Evolutionary conservation across 2,797 vertebrate species (phyloP), one percentile per base, ranked within the genome.

Genomic region (Vireo griseus): DNA sequence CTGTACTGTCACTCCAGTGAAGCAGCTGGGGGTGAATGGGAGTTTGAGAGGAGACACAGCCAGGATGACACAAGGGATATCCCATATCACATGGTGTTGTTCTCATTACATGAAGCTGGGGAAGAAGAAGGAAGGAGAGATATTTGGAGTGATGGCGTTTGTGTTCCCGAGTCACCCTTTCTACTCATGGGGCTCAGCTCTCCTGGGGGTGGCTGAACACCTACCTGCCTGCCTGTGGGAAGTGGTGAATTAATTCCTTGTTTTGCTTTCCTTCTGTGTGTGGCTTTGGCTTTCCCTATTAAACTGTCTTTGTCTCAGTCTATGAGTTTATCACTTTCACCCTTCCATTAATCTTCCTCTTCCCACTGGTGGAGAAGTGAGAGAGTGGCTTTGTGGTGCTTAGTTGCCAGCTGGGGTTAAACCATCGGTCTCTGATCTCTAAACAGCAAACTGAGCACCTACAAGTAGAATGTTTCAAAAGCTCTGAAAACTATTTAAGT

Each of bases 1-100:
- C 47, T 0, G 0, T 3, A 5, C 9, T 31, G 35, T 13, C 44
- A 42, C 1, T 0, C 24, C 39, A 29, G 24, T 0, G 0, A 68
- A 22, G 0, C 0, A 10, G 15, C 13, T 67, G 62, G 39, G 10
- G 1, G 5, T 29, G 25, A 40, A 33, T 25, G 16, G 40, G 25
- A 39, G 33, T 13, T 3, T 47, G 29, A 13, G 19, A 47, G 33
- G 11, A 61, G 31, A 29, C 13, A 13, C 29, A 40, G 47, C 26
- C 0, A 0, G 48, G 35, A 62, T 0, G 4, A 33, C 13, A 13
- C 42, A 5, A 47, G 40, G 9, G 7, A 29, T 39, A 29, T 24
- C 39, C 47, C 39, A 17, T 3, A 15, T 5, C 29, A 29, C 8
- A 7, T 2, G 11, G 33, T 4, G 6, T 20, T 31, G 20, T 12